Conservation (phyloP, 2,113 vertebrate genomes). For the Leptobrachium ailaonicum region DNA sequence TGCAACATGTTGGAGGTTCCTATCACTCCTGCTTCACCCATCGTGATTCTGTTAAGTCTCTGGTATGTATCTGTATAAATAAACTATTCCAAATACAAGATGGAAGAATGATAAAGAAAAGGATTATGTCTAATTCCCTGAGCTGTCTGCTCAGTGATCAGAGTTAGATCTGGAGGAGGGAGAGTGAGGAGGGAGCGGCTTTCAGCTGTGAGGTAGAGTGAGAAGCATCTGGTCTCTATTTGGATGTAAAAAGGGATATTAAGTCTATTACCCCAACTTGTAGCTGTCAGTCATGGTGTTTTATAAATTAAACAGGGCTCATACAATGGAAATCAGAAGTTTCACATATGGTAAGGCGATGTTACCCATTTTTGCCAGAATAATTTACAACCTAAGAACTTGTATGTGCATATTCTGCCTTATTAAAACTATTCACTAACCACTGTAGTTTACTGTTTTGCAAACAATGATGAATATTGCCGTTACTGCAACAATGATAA, state of each 20-base stretch:
- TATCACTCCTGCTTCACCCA: neutral
- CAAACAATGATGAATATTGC: too few relatives aligned
- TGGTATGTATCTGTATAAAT: conserved; percentile 7
- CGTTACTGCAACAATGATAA: too few relatives aligned
- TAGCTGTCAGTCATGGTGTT: conserved; percentile 18
- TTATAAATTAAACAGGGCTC: conserved; percentile 1
- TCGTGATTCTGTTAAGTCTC: neutral
- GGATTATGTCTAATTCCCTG: conserved; percentile 5
- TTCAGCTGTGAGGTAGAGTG: neutral
- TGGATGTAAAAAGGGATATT: conserved; percentile 19
- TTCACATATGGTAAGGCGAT: neutral
- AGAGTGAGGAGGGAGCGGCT: conserved; percentile 5
- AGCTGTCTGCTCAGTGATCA: neutral
- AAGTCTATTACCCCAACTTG: conserved; percentile 14
- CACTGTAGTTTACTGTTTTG: too few relatives aligned
- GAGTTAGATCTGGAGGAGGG: neutral
- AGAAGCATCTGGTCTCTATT: conserved; percentile 35
- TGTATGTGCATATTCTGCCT: neutral
- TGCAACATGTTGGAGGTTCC: neutral
- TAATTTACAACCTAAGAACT: too few relatives aligned
- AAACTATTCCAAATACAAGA: conserved; percentile 1
- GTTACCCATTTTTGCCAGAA: neutral
- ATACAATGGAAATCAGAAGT: too few relatives aligned
- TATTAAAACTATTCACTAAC: too few relatives aligned
- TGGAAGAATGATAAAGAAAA: conserved; percentile 12